These are phyloP conservation scores for Alcedo quadribrachys DNA, from an alignment of 2,797 vertebrate genomes.

Conservation along the genomic window DNA sequence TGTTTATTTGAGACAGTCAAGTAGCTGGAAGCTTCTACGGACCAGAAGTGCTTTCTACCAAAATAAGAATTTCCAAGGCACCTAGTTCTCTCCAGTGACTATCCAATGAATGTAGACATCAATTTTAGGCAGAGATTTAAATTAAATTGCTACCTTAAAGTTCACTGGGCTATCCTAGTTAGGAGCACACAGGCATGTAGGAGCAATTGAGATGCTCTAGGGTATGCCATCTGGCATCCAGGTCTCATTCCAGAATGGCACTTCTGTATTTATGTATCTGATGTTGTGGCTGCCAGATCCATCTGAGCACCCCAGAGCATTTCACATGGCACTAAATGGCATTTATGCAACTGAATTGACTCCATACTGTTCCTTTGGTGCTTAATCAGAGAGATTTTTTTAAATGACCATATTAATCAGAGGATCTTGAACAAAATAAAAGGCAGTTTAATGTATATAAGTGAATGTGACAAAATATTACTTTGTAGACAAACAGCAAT, in stretches of 20 bases:
- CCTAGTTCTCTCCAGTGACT: not conserved
- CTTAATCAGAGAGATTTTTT: not conserved
- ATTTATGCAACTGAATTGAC: conserved; percentile 12
- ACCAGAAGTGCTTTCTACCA: not conserved
- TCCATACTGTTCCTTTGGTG: not conserved
- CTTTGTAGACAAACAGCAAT: not conserved
- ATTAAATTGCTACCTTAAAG: not conserved
- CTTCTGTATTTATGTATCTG: not conserved
- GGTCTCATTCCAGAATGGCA: conserved; percentile 9
- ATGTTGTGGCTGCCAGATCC: conserved; percentile 5
- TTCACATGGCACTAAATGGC: conserved; percentile 26
- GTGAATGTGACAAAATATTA: not conserved
- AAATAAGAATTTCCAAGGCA: not conserved
- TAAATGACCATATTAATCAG: not conserved
- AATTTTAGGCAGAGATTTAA: not conserved
- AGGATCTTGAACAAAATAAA: not conserved
- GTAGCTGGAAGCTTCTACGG: not conserved
- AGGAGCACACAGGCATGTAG: not conserved
- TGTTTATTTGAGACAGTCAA: not conserved
- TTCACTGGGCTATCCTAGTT: not conserved
- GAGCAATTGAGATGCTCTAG: not conserved
- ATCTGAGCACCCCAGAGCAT: not conserved
- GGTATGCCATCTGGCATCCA: conserved; percentile 39
- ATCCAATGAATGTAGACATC: not conserved
- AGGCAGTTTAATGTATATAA: not conserved